Conservation (phyloP, 2,888 invertebrate species). For the Archips xylosteana region DNA sequence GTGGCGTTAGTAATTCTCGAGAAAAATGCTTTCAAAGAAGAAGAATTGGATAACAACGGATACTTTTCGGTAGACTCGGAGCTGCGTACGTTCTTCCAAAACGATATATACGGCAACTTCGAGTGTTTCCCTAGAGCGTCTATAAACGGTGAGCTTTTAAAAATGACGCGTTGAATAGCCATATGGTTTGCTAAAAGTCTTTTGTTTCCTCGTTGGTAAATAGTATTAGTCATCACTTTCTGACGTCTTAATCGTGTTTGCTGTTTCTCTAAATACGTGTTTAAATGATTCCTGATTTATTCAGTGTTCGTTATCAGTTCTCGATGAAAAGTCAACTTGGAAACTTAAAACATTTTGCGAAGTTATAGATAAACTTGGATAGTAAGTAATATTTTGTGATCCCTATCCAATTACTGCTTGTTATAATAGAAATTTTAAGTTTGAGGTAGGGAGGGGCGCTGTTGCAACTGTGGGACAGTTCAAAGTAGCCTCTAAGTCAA, state of each 20-base stretch:
- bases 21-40: constrained; percentile 91
- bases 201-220: constrained; percentile 21
- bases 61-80: constrained; percentile 87
- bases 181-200: constrained; percentile 14
- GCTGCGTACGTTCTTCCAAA: constrained; percentile 88
- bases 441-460: no score
- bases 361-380: background rate
- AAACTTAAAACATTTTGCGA: background rate
- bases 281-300: background rate
- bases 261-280: background rate
- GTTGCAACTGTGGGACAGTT: no score
- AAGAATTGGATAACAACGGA: constrained; percentile 82
- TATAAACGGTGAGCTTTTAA: constrained; percentile 81
- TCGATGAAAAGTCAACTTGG: constrained; percentile 5
- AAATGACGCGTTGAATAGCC: constrained; percentile 11
- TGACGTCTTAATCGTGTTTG: background rate
- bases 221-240: constrained; percentile 28
- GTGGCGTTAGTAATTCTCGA: constrained; percentile 91
- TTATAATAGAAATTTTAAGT: background rate
- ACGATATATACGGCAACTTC: constrained; percentile 95
- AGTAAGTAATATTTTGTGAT: background rate
- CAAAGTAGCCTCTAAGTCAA: no score
- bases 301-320: constrained; percentile 2
- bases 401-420: no score
- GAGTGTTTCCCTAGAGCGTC: constrained; percentile 87